phyloP scores from a whole-genome alignment of 1,140 invertebrate genomes.

The Neodiprion pinetum region DNA sequence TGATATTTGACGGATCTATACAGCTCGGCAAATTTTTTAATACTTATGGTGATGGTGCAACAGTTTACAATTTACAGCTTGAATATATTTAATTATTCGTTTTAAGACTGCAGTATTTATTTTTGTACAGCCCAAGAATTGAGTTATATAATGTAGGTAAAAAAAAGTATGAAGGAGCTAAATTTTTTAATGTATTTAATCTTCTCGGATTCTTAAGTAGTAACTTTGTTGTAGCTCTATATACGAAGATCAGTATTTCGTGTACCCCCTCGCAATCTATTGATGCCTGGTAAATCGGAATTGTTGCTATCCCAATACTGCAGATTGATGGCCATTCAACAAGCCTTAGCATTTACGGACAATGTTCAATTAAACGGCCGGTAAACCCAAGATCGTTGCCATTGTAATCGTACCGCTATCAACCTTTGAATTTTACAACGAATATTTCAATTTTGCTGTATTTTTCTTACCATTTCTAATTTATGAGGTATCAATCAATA shows the following conservation, averaged over 20 bases:
- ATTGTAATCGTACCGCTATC: not conserved
- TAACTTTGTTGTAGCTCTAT: not conserved
- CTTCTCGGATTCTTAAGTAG: not conserved
- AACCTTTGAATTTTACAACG: not conserved
- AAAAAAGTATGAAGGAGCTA: not conserved
- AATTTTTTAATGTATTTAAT: not conserved
- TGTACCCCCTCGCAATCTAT: not conserved
- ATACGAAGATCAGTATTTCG: not conserved
- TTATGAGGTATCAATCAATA: not conserved
- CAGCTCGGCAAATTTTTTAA: constrained; percentile 25
- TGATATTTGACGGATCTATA: constrained; percentile 17
- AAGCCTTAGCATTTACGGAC: too few species aligned
- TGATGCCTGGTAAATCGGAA: not conserved
- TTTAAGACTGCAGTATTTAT: constrained; percentile 56
- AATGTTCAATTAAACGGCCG: too few species aligned
- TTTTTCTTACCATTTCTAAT: not conserved
- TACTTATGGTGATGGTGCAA: constrained; percentile 49
- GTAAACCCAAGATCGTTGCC: not conserved
- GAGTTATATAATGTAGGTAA: not conserved
- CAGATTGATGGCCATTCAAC: not conserved
- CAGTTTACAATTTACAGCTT: constrained; percentile 47
- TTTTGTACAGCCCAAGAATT: constrained; percentile 55
- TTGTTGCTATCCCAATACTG: not conserved
- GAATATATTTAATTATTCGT: constrained; percentile 47
- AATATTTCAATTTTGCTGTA: not conserved